These are phyloP conservation scores for Arenaria interpres DNA, from an alignment of 2,113 vertebrate species.

Conservation along the genomic window DNA sequence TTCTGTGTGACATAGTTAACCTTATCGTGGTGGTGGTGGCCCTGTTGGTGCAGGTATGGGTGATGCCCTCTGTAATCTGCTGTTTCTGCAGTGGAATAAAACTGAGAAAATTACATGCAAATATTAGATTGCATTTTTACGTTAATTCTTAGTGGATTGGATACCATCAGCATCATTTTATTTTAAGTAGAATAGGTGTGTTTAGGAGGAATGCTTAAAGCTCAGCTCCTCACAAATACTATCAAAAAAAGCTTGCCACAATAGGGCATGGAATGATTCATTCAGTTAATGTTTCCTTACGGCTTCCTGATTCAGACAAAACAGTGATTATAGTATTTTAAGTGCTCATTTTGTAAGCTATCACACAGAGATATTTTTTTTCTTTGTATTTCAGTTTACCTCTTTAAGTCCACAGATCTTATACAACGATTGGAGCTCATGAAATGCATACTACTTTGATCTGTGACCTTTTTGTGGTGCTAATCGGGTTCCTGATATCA, in stretches of 20 bases:
- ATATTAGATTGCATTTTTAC: neutral
- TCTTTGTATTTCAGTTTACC: slow-evolving; percentile 65
- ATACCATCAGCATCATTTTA: neutral
- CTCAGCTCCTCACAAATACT: neutral
- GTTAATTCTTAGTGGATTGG: neutral
- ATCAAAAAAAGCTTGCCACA: neutral
- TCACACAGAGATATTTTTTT: slow-evolving; percentile 35
- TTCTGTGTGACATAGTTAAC: neutral
- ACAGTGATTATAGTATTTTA: slow-evolving; percentile 28
- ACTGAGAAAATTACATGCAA: neutral
- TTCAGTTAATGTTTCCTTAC: slow-evolving; percentile 22
- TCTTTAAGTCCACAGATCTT: slow-evolving; percentile 73
- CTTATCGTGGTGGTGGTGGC: neutral
- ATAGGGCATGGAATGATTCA: neutral
- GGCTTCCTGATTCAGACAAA: slow-evolving; percentile 27
- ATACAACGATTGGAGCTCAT: slow-evolving; percentile 76
- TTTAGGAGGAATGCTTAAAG: neutral
- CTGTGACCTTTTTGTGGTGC: slow-evolving; percentile 92
- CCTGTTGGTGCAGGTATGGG: neutral
- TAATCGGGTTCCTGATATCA: slow-evolving; percentile 95
- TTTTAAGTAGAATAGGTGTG: neutral
- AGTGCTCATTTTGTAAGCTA: slow-evolving; percentile 53
- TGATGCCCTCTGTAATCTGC: neutral
- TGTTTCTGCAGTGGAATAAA: neutral
- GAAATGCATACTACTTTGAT: slow-evolving; percentile 89